Evolutionary conservation across 2,888 invertebrate species (phyloP).

Genomic region (Orthosia incerta): DNA sequence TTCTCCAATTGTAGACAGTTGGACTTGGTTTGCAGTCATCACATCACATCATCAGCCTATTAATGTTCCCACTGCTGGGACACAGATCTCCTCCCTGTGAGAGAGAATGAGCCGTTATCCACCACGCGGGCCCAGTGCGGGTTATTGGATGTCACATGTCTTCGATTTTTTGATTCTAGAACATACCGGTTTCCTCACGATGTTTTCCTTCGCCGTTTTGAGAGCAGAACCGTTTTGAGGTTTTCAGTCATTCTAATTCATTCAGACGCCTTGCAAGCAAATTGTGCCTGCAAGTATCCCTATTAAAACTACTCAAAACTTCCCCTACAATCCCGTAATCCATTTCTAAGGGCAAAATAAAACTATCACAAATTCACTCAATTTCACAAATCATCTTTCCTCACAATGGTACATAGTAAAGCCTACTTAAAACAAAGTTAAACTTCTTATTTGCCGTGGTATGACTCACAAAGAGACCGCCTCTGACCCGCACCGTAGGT

Average conservation of each 20-base stretch:
- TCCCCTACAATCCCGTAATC: neutral
- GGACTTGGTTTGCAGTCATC: neutral
- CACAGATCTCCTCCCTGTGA: too few species aligned
- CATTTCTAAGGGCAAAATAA: neutral
- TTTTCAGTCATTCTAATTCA: neutral
- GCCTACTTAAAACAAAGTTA: conserved; percentile 15
- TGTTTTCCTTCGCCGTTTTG: too few species aligned
- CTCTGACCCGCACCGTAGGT: conserved; percentile 58
- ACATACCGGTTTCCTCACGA: too few species aligned
- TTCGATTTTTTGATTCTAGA: too few species aligned
- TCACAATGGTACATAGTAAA: conserved; percentile 10
- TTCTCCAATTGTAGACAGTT: neutral
- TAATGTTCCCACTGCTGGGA: too few species aligned
- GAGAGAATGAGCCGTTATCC: too few species aligned
- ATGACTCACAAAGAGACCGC: conserved; percentile 63
- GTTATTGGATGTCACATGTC: too few species aligned
- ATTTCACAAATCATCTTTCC: neutral
- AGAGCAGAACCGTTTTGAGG: too few species aligned
- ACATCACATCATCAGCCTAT: too few species aligned
- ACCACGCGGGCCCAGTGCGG: too few species aligned
- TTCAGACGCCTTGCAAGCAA: neutral
- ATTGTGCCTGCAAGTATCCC: neutral
- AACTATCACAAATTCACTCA: neutral
- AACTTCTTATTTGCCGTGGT: conserved; percentile 40
- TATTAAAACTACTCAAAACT: too few species aligned